Evolutionary conservation across 2,113 vertebrate genomes (phyloP).

Genomic region (Hystrix brachyura): DNA sequence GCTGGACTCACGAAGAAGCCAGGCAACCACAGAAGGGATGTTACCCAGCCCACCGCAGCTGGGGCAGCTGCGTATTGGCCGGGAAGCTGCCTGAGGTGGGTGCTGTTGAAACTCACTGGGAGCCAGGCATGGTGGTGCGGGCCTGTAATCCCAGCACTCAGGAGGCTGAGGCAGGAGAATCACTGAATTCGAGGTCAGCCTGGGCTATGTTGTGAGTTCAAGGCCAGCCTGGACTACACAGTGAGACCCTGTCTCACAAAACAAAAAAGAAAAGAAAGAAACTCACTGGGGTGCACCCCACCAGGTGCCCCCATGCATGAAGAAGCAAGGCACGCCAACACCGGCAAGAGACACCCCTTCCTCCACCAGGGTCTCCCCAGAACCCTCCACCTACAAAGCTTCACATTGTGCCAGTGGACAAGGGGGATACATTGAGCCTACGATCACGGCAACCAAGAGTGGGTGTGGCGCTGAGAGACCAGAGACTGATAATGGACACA

Average conservation of each 20-base stretch:
- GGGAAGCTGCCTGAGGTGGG: neutral
- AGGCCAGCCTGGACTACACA: neutral
- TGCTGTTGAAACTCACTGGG: neutral
- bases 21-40: neutral
- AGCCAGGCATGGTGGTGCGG: neutral
- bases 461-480: neutral
- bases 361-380: neutral
- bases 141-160: neutral
- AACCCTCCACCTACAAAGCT: neutral
- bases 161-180: neutral
- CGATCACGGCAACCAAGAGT: neutral
- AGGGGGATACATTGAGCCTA: neutral
- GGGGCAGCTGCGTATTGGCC: neutral
- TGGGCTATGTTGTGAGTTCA: neutral
- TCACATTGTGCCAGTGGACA: no score
- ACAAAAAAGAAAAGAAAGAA: neutral
- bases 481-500: neutral
- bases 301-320: neutral
- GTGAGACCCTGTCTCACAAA: neutral
- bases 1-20: neutral
- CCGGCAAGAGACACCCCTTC: neutral
- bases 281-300: neutral
- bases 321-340: neutral
- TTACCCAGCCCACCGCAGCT: neutral
- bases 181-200: neutral